Percentiles rank a stretch among this genome's conserved stretches.
phyloP scores from a whole-genome alignment of 2,888 invertebrate genomes.

The Nomada hirtipes region DNA sequence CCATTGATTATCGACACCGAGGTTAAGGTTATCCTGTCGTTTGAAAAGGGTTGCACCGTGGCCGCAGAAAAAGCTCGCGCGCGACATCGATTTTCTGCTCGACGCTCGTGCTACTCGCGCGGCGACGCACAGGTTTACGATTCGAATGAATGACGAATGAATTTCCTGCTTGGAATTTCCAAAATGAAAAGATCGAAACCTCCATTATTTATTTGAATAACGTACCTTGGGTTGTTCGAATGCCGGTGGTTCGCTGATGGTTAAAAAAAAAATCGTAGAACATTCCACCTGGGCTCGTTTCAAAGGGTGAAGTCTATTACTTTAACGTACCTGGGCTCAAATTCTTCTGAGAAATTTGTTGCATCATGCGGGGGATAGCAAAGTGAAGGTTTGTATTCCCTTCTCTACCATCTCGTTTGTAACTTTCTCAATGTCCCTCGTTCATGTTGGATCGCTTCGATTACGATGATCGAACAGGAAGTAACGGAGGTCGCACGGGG shows the following conservation, averaged over 20 bases:
- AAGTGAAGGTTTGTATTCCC: not conserved
- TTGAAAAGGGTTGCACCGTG: conserved; percentile 44
- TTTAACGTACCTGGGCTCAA: no score
- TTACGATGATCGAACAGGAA: conserved; percentile 72
- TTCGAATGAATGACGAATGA: not conserved
- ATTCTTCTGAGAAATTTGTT: not conserved
- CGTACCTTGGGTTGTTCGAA: no score
- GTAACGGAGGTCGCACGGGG: conserved; percentile 76
- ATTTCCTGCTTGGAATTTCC: no score
- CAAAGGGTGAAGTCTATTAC: not conserved
- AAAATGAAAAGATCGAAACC: no score
- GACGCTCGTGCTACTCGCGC: conserved; percentile 27
- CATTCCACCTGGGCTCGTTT: not conserved
- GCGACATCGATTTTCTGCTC: conserved; percentile 47
- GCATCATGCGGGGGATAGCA: not conserved
- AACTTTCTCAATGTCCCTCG: not conserved
- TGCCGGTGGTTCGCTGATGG: no score
- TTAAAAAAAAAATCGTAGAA: not conserved
- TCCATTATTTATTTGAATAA: no score
- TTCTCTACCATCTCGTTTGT: not conserved
- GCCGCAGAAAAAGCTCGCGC: conserved; percentile 37
- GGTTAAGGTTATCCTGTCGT: conserved; percentile 68
- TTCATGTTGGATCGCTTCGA: not conserved
- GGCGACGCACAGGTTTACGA: not conserved
- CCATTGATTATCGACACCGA: conserved; percentile 71